Conservation (phyloP, 2,113 vertebrate species). For the Gorsachius goisagi region DNA sequence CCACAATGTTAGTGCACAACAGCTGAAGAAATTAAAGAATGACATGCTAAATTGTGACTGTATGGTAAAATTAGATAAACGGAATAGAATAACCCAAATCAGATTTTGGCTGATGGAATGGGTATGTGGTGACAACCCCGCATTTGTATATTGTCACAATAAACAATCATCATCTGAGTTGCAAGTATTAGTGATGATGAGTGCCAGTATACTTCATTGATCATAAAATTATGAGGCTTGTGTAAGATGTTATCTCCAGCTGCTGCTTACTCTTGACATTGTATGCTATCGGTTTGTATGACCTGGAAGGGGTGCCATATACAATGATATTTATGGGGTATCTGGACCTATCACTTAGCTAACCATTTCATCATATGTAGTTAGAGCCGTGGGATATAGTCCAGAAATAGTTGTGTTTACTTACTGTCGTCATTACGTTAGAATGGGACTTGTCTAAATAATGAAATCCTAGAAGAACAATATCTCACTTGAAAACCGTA, state of each 20-base stretch:
- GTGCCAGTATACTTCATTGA: background rate
- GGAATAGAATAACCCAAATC: background rate
- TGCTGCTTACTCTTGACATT: background rate
- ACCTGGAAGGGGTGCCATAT: background rate
- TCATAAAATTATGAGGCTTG: background rate
- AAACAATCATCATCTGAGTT: background rate
- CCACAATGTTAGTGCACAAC: background rate
- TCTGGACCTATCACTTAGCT: background rate
- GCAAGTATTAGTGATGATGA: background rate
- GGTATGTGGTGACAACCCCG: background rate
- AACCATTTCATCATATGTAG: background rate
- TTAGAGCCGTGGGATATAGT: background rate
- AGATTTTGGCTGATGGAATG: background rate
- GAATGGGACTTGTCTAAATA: background rate
- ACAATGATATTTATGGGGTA: background rate
- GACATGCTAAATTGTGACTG: background rate
- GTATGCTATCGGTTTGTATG: accelerated
- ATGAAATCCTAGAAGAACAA: background rate
- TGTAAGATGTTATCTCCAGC: background rate
- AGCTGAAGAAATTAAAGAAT: background rate
- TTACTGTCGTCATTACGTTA: background rate
- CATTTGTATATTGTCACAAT: background rate
- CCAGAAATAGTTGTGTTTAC: background rate
- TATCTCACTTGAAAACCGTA: background rate
- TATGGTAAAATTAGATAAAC: background rate